phyloP scores from a whole-genome alignment of 2,797 vertebrate genomes.

The Pogoniulus pusillus region DNA sequence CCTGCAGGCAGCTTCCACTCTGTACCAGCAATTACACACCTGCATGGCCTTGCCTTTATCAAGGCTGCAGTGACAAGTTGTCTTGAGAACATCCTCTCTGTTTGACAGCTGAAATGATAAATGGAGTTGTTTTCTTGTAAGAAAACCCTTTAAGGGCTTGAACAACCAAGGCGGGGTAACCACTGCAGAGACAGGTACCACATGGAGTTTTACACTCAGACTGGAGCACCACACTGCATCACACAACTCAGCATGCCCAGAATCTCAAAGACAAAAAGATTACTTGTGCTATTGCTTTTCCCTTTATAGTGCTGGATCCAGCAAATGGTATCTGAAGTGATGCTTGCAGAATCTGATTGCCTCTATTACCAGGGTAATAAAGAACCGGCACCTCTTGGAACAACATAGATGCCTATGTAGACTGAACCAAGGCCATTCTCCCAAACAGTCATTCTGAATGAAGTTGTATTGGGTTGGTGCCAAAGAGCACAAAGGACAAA shows the following conservation, averaged over 20 bases:
- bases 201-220: not conserved
- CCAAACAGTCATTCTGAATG: not conserved
- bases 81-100: not conserved
- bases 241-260: not conserved
- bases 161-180: not conserved
- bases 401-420: not conserved
- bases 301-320: not conserved
- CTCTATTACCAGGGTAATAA: not conserved
- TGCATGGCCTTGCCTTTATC: not conserved
- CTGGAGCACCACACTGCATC: not conserved
- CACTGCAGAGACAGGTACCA: not conserved
- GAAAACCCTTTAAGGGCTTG: not conserved
- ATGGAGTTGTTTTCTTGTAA: not conserved
- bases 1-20: not conserved
- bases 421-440: fast-evolving
- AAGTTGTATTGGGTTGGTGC: not conserved
- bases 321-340: not conserved
- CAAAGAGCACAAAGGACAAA: not conserved
- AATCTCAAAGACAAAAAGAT: not conserved
- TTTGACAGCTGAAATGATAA: not conserved
- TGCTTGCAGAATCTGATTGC: not conserved
- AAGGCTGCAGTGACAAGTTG: not conserved
- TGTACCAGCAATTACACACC: not conserved
- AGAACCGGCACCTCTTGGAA: not conserved
- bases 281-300: not conserved